Conservation (phyloP, 2,797 vertebrate genomes). For the Florisuga fusca region DNA sequence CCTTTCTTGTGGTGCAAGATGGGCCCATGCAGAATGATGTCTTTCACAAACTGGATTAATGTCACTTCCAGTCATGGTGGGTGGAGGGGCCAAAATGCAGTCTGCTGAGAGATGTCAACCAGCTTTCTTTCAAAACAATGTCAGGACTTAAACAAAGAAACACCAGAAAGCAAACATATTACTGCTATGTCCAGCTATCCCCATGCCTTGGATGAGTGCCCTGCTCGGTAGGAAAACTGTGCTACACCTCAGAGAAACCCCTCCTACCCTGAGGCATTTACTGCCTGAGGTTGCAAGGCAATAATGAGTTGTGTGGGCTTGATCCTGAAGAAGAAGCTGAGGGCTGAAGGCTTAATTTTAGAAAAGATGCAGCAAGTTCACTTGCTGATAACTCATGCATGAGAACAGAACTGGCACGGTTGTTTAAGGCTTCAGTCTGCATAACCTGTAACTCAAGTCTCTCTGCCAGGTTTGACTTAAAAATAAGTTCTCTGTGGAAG, state of each 20-base stretch:
- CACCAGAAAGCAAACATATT: not conserved
- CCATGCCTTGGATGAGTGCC: not conserved
- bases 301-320: not conserved
- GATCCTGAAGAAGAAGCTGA: not conserved
- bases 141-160: not conserved
- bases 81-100: not conserved
- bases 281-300: not conserved
- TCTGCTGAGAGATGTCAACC: not conserved
- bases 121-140: not conserved
- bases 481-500: not conserved
- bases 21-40: not conserved
- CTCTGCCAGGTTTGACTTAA: not conserved
- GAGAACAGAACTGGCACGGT: not conserved
- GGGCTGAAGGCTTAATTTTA: not conserved
- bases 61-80: not conserved
- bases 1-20: not conserved
- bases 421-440: not conserved
- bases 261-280: not conserved
- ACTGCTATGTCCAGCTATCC: not conserved
- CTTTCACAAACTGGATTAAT: not conserved
- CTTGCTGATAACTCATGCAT: not conserved
- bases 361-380: not conserved
- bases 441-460: not conserved
- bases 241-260: not conserved
- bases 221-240: not conserved